phyloP scores from a whole-genome alignment of 2,113 vertebrate genomes.

The Salvelinus alpinus region DNA sequence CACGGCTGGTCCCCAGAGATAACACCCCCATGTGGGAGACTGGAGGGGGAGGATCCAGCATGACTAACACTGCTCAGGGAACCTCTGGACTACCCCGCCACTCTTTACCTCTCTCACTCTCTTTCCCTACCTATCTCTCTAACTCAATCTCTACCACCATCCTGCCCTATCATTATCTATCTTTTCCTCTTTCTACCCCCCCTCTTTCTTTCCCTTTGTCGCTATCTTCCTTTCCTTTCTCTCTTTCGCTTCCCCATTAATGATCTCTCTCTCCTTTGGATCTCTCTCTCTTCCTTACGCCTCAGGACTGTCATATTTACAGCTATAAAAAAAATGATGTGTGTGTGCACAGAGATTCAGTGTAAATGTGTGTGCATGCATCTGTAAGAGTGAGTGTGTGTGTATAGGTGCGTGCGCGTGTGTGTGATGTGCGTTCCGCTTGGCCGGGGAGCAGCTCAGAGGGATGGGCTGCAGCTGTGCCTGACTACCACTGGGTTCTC shows the following conservation, averaged over 20 bases:
- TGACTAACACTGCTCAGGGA: not conserved
- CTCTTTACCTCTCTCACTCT: not conserved
- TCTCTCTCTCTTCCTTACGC: too few relatives aligned
- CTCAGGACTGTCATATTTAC: too few relatives aligned
- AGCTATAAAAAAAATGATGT: not conserved
- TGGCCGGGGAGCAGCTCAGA: not conserved
- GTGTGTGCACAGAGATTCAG: not conserved
- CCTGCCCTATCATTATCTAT: not conserved
- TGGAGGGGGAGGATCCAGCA: not conserved
- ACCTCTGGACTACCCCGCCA: not conserved
- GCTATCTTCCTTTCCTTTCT: not conserved
- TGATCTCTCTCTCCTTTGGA: too few relatives aligned
- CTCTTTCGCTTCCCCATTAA: not conserved
- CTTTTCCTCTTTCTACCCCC: not conserved
- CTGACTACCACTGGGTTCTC: constrained; percentile 2
- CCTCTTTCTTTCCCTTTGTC: not conserved
- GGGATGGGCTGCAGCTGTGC: constrained; percentile 6
- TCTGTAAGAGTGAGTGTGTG: not conserved
- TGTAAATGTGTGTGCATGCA: not conserved
- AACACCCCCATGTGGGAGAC: not conserved
- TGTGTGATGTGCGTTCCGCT: not conserved
- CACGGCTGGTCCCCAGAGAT: constrained; percentile 3
- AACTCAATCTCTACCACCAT: not conserved
- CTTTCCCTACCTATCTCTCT: not conserved
- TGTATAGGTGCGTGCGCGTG: not conserved